phyloP scores from a whole-genome alignment of 2,888 invertebrate species.

The Sarcophaga rosellei region DNA sequence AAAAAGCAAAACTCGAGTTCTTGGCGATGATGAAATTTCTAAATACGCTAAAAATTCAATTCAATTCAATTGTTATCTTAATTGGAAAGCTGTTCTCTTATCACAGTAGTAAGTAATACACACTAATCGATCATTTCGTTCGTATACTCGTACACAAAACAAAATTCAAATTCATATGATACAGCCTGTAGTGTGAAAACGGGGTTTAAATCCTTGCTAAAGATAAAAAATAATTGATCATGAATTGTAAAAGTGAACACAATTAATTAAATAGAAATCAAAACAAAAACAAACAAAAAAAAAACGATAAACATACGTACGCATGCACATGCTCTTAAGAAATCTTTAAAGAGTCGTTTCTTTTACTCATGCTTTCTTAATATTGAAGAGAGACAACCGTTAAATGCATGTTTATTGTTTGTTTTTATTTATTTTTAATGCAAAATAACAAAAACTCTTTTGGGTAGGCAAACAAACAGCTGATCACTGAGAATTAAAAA shows the following conservation, averaged over 20 bases:
- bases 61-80: not conserved
- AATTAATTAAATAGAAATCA: not conserved
- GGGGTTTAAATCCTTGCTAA: constrained; percentile 3
- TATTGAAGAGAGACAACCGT: constrained; percentile 2
- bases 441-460: not conserved
- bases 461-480: constrained; percentile 37
- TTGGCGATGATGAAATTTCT: not conserved
- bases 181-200: not conserved
- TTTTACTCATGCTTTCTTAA: not conserved
- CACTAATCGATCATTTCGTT: constrained; percentile 4
- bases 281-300: not conserved
- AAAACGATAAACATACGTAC: not conserved
- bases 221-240: not conserved
- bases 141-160: not conserved
- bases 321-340: not conserved
- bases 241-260: not conserved
- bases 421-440: not conserved
- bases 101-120: not conserved
- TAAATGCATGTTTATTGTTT: constrained; percentile 13
- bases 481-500: constrained; percentile 41
- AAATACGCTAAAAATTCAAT: not conserved
- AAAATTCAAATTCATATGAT: not conserved
- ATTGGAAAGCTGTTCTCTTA: not conserved
- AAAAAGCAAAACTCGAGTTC: not conserved
- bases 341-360: too few relatives aligned